Conservation (phyloP, 1,140 invertebrate species). For the Hermatobates lingyangjiaoensis region DNA sequence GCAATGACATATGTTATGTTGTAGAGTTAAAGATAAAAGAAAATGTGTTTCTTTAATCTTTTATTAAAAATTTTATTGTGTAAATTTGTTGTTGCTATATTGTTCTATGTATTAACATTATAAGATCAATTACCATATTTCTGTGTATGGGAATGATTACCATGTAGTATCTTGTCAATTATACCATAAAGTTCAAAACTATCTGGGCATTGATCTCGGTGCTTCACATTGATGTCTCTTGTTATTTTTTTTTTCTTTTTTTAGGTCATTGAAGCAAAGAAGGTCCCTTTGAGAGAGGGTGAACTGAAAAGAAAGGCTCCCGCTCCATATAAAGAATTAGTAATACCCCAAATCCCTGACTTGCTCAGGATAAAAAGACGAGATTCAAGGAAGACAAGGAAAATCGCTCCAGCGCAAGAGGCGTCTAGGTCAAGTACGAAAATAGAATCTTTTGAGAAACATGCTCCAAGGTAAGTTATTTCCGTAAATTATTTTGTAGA, state of each 20-base stretch:
- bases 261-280: slow-evolving; percentile 5
- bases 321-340: slow-evolving; percentile 9
- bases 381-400: not conserved
- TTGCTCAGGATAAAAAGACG: slow-evolving; percentile 8
- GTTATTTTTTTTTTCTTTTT: not conserved
- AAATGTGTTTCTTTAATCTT: too few species aligned
- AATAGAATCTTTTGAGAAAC: too few species aligned
- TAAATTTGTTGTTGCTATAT: too few species aligned
- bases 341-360: slow-evolving; percentile 8
- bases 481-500: too few species aligned
- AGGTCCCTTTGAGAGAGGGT: not conserved
- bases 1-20: too few species aligned
- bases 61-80: too few species aligned
- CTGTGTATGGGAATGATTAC: not conserved
- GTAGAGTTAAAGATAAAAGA: too few species aligned
- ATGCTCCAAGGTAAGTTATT: too few species aligned
- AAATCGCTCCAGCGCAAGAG: too few species aligned
- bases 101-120: too few species aligned
- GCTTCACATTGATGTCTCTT: not conserved
- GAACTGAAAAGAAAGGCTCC: slow-evolving; percentile 1
- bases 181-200: not conserved
- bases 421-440: too few species aligned
- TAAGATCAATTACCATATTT: not conserved
- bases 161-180: not conserved
- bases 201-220: not conserved